A percentile compares a stretch with the other conserved stretches of the same genome.
Conservation (phyloP, 1,140 invertebrate species). For the Leptinotarsa lineolata region DNA sequence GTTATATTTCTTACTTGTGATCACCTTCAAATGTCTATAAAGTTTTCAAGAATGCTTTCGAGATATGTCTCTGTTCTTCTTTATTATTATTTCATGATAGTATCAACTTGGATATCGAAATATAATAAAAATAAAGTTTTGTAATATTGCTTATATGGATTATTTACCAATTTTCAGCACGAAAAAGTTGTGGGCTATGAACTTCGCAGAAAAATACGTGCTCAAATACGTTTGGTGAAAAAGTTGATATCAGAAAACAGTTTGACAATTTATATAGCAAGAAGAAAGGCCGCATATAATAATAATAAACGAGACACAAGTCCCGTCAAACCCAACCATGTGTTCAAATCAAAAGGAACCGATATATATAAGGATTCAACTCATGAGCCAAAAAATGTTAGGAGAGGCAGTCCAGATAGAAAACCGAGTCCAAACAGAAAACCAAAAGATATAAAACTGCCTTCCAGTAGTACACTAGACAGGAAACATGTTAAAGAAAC, state of each 20-base stretch:
- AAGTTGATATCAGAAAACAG: slow-evolving; percentile 60
- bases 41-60: too few species aligned
- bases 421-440: slow-evolving; percentile 27
- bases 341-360: background rate
- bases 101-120: too few species aligned
- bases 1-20: too few species aligned
- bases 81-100: too few species aligned
- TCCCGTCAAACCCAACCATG: slow-evolving; percentile 24
- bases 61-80: too few species aligned
- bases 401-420: slow-evolving; percentile 26
- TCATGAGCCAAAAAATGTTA: slow-evolving; percentile 27
- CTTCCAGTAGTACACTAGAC: too few species aligned
- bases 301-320: background rate
- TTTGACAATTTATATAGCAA: slow-evolving; percentile 43
- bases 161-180: slow-evolving; percentile 60
- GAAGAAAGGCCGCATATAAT: slow-evolving; percentile 18
- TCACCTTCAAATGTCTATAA: too few species aligned
- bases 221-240: slow-evolving; percentile 72
- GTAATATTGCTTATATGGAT: too few species aligned
- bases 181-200: slow-evolving; percentile 76
- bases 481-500: slow-evolving; percentile 14
- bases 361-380: slow-evolving; percentile 12
- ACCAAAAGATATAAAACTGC: slow-evolving; percentile 7
- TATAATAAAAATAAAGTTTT: too few species aligned
- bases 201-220: slow-evolving; percentile 71